A percentile compares a stretch with the other conserved stretches of the same genome.
Evolutionary conservation across 2,113 vertebrate species (phyloP).

Genomic region (Budorcas taxicolor): DNA sequence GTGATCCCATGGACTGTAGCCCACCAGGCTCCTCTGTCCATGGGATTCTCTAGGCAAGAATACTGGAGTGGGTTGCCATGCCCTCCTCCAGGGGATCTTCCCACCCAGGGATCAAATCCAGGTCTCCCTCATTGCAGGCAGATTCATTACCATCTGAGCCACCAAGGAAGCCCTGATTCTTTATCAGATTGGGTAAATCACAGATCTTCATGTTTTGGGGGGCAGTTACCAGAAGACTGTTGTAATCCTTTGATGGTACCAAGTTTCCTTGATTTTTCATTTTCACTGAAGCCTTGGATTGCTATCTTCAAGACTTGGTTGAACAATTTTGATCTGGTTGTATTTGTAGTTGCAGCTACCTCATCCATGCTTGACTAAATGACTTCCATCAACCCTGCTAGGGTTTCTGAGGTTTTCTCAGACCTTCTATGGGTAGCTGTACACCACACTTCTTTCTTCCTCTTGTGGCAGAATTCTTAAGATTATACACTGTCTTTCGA

Average conservation of each 20-base stretch:
- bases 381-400: not conserved
- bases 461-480: not conserved
- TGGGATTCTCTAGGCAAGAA: not conserved
- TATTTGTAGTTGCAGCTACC: not conserved
- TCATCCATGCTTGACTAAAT: not conserved
- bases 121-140: not conserved
- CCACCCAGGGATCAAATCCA: not conserved
- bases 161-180: not conserved
- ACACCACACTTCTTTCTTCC: not conserved
- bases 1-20: not conserved
- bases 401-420: not conserved
- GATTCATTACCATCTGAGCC: not conserved
- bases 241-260: not conserved
- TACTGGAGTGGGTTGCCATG: not conserved
- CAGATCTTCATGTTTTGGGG: not conserved
- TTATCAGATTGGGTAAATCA: not conserved
- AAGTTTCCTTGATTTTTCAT: not conserved
- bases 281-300: not conserved
- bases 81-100: not conserved
- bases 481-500: not conserved
- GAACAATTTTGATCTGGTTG: not conserved
- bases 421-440: not conserved
- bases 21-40: not conserved
- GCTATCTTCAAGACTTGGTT: not conserved
- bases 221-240: not conserved